Conservation (phyloP, 2,797 vertebrate genomes). For the Poeciliopsis turneri region DNA sequence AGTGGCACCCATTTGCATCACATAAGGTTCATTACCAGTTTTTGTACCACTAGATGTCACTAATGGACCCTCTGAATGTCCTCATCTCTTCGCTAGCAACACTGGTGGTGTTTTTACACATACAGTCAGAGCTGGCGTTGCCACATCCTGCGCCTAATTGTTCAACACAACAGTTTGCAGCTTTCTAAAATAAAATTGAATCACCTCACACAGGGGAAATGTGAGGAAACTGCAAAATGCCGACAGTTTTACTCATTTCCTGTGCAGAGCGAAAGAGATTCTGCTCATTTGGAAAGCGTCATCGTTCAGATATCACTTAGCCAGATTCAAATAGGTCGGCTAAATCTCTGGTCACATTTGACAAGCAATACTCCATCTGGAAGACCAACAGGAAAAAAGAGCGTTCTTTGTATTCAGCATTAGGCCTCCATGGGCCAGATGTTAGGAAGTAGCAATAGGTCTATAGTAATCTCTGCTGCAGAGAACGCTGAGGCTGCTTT, state of each 20-base stretch:
- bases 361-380: background rate
- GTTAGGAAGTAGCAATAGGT: background rate
- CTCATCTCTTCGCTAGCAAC: slow-evolving; percentile 11
- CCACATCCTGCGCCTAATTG: slow-evolving; percentile 26
- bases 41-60: slow-evolving; percentile 4
- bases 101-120: slow-evolving; percentile 4
- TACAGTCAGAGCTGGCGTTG: slow-evolving; percentile 1
- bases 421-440: background rate
- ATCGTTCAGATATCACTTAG: background rate
- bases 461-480: slow-evolving; percentile 2
- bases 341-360: background rate
- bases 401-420: background rate
- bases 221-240: background rate
- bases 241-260: background rate
- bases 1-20: background rate
- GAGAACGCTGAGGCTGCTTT: slow-evolving; percentile 18
- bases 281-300: background rate
- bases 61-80: slow-evolving; percentile 29
- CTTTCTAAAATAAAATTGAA: slow-evolving; percentile 20
- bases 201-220: slow-evolving; percentile 1
- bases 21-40: background rate
- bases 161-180: slow-evolving; percentile 17
- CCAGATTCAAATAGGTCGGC: background rate
- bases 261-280: background rate
- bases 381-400: background rate